Evolutionary conservation across 2,113 vertebrate genomes (phyloP), one percentile per base, ranked within the genome.

Genomic region (Gymnobelideus leadbeateri): DNA sequence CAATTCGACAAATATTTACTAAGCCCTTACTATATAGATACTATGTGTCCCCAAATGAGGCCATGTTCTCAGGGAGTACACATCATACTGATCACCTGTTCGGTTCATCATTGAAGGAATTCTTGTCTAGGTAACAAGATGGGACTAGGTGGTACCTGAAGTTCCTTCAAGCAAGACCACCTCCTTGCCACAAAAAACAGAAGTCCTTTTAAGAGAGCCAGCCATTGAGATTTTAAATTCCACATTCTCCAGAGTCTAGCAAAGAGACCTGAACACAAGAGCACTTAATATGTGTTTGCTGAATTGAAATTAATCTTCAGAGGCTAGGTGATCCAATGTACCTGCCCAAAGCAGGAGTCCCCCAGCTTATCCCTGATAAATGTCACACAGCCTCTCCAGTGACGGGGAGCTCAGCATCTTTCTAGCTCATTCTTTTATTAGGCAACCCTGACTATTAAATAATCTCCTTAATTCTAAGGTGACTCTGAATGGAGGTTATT

Each of bases 371-470:
- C 49, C 89, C 68, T 92, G 89, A 92, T 51, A 96, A 94, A 94
- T 94, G 47, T 23, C 57, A 91, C 91, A 94, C 89, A 77, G 94
- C 96, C 91, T 96, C 61, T 94, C 47, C 53, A 91, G 92, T 95
- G 89, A 96, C 10, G 89, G 49, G 92, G 94, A 94, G 94, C 68
- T 84, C 68, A 84, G 8, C 19, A 21, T 43, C 19, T 16, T 68
- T 57, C 24, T 16, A 95, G 91, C 68, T 57, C 92, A 94, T 16
- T 96, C 84, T 53, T 91, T n/a, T 77, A 93, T 95, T 84, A 91
- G 50, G 91, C 92, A 92, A 25, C 50, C n/a, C 31, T 49, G 47
- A 47, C 61, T 95, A 53, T 77, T 92, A 89, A 94, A 95, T 94
- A 51, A 46, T 43, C 94, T 94, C 94, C 94, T 89, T 95, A 52